phyloP scores from a whole-genome alignment of 1,140 invertebrate species.

The Planococcus citri region DNA sequence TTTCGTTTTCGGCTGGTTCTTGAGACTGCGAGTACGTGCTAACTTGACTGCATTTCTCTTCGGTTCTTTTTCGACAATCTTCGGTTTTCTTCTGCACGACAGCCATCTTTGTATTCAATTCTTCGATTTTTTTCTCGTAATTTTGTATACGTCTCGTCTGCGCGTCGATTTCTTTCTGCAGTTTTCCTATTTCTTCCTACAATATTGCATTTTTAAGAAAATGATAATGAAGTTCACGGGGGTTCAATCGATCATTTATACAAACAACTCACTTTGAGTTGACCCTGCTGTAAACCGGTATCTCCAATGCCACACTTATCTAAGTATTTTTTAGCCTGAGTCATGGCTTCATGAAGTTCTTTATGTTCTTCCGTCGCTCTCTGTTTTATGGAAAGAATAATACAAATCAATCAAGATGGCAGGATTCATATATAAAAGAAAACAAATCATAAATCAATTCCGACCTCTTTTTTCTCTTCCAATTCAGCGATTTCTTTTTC shows the following conservation, averaged over 20 bases:
- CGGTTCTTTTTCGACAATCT: neutral
- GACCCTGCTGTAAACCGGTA: neutral
- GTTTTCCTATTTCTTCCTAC: neutral
- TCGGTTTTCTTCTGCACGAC: too few species aligned
- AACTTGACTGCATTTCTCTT: neutral
- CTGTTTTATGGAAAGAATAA: neutral
- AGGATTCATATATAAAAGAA: neutral
- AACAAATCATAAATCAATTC: too few species aligned
- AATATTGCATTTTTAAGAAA: neutral
- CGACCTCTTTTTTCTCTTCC: conserved; percentile 5
- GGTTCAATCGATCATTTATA: neutral
- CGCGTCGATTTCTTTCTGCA: neutral
- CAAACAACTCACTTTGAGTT: neutral
- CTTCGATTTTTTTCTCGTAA: neutral
- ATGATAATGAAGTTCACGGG: neutral
- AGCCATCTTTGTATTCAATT: neutral
- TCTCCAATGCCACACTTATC: neutral
- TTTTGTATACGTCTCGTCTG: neutral
- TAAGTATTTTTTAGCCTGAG: neutral
- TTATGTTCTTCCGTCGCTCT: neutral
- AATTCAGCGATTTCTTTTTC: neutral
- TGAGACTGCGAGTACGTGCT: neutral
- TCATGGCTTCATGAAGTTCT: neutral
- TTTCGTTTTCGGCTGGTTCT: neutral
- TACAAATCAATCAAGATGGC: neutral